Evolutionary conservation across 2,113 vertebrate genomes (phyloP).

Genomic region (Etheostoma cragini): DNA sequence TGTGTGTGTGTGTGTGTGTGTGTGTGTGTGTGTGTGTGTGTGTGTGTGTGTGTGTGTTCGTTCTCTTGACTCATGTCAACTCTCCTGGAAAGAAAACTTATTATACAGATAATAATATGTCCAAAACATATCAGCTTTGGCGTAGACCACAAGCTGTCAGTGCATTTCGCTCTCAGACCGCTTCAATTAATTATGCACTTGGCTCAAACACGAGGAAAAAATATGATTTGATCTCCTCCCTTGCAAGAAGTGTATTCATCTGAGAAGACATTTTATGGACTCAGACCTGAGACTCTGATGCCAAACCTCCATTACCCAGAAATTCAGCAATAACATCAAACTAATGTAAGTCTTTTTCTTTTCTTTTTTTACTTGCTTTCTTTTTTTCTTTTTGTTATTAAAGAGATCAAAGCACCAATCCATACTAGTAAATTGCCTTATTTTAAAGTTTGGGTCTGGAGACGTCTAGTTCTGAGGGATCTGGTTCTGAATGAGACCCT

Average conservation of each 20-base stretch:
- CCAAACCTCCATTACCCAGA: conserved; percentile 36
- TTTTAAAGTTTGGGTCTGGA: neutral
- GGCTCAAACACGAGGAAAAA: conserved; percentile 11
- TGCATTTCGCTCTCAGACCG: conserved; percentile 19
- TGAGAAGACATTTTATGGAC: conserved; percentile 26
- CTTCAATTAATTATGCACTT: conserved; percentile 56
- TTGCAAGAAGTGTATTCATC: conserved; percentile 21
- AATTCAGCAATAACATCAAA: conserved; percentile 16
- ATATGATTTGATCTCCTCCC: conserved; percentile 51
- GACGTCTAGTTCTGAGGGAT: neutral
- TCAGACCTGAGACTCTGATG: neutral
- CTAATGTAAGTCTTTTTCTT: neutral
- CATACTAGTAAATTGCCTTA: neutral
- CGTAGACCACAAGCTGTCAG: conserved; percentile 27
- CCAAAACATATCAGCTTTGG: conserved; percentile 49
- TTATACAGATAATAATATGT: conserved; percentile 71
- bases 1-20: conserved; percentile 9
- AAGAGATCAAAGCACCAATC: conserved; percentile 27
- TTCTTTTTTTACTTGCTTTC: no score
- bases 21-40: conserved; percentile 60
- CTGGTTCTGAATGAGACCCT: neutral
- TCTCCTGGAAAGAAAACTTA: conserved; percentile 25
- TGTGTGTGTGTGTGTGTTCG: conserved; percentile 9
- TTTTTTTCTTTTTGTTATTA: no score
- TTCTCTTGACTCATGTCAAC: conserved; percentile 23